phyloP scores from a whole-genome alignment of 2,797 vertebrate genomes.

The Chaunax sp. region DNA sequence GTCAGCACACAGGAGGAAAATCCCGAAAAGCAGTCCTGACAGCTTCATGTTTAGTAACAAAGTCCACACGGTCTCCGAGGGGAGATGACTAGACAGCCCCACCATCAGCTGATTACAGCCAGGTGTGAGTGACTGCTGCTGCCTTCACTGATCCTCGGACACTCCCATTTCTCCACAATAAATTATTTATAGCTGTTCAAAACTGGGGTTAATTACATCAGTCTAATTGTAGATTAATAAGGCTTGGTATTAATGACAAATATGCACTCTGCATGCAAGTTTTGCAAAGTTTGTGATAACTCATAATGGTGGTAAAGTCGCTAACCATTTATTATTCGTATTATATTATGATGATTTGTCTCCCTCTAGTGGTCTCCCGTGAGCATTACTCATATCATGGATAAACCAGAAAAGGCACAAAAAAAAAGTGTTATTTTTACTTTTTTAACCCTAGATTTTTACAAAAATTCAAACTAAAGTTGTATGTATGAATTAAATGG shows the following conservation, averaged over 20 bases:
- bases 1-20: slow-evolving; percentile 37
- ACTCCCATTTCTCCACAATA: neutral
- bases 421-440: too few relatives aligned
- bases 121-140: slow-evolving; percentile 33
- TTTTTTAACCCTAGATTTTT: too few relatives aligned
- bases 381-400: too few relatives aligned
- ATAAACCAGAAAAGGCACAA: too few relatives aligned
- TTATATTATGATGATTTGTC: neutral
- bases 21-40: slow-evolving; percentile 4
- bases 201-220: neutral
- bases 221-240: too few relatives aligned
- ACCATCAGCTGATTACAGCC: slow-evolving; percentile 30
- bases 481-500: too few relatives aligned
- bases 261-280: neutral
- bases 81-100: neutral
- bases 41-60: slow-evolving; percentile 38
- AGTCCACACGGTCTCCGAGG: neutral
- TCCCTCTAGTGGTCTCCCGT: neutral
- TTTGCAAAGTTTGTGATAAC: neutral
- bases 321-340: neutral
- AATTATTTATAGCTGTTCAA: neutral
- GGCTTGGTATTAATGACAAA: neutral
- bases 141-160: slow-evolving; percentile 41
- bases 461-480: too few relatives aligned
- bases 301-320: fast-evolving